Evolutionary conservation across 64 coral and sea anemone species (phyloP), one percentile per base, ranked within the genome.

Genomic region (Hydrozoanthus tunicans): DNA sequence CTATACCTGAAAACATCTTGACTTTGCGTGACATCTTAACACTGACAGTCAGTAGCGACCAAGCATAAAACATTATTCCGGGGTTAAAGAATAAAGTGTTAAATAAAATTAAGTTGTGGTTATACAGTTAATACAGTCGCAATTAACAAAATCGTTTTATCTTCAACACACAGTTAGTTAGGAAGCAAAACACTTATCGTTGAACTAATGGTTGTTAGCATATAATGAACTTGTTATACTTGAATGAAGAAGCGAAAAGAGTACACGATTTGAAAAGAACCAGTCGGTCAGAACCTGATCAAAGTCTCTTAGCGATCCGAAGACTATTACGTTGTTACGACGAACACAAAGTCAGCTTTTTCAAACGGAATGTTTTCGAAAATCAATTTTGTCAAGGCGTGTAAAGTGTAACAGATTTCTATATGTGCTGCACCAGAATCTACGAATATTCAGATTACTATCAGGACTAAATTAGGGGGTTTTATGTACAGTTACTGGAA

Each of bases 191-290:
- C 56, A 80, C 20, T 59, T 61, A 10, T 25, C 2, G 56, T 13
- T 3, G 78, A 60, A 23, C 20, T 20, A 20, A 20, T 20, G 20
- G 14, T 59, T 9, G n/a, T 9, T 9, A 9, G 51, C 3, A 80
- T 80, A 25, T 25, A 3, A 59, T 23, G n/a, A 43, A 43, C 6
- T 61, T 80, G 78, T 80, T 80, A 1, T 61, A 80, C 58, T 5
- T 62, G 78, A 80, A 26, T 59, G 23, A 62, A 12, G 58, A 80
- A 62, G 58, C 78, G 78, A 59, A 81, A 57, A n/a, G n/a, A 43
- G 32, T 71, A 25, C 68, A 7, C 5, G 24, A 81, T 8, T 8
- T 81, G 79, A 81, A 81, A 81, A 81, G 79, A 81, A 81, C 58
- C 58, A 81, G 24, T 26, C 79, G 32, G 58, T 43, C 32, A 43